Evolutionary conservation across 2,888 invertebrate species (phyloP), one percentile per base, ranked within the genome.

Genomic region (Synanthedon myopaeformis): DNA sequence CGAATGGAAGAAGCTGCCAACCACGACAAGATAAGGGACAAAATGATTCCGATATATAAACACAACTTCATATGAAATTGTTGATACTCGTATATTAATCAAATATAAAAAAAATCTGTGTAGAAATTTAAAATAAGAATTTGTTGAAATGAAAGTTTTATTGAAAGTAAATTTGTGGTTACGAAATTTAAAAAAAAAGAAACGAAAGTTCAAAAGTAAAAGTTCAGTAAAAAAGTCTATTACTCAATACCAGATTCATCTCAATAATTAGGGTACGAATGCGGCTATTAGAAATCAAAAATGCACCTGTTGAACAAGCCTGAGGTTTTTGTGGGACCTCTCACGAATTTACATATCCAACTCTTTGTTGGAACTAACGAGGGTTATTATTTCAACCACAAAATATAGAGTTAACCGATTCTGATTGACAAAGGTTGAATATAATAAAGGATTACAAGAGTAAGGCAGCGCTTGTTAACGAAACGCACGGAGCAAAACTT

Each of bases 331-430:
- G 79, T 79, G 67, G 66, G 64, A 63, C 77, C 81, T 80, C 82
- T 81, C 75, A 69, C 76, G 64, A 79, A 84, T 86, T 85, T 83
- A 83, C 83, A 85, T 85, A 83, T 75, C 72, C 74, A 73, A 72
- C 69, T 78, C 79, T 76, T 80, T 77, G 79, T 77, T 73, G 62
- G 66, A 73, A 66, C 70, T 83, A 86, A 86, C 81, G 69, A 84
- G 78, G 75, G 74, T 76, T 79, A 83, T 86, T 85, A 85, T 81
- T 78, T 81, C 70, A 72, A 83, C 84, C 85, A 80, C 84, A 84
- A 80, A 82, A 76, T 73, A 67, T 76, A 67, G 72, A 75, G 70
- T 73, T 74, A 79, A 73, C 73, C 70, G 70, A 69, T 73, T 72
- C 67, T 78, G 82, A 83, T 82, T 84, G 84, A 84, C 82, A 82